Evolutionary conservation across 2,797 vertebrate genomes (phyloP), one percentile per base, ranked within the genome.

Genomic region (Eupleurogrammus muticus): DNA sequence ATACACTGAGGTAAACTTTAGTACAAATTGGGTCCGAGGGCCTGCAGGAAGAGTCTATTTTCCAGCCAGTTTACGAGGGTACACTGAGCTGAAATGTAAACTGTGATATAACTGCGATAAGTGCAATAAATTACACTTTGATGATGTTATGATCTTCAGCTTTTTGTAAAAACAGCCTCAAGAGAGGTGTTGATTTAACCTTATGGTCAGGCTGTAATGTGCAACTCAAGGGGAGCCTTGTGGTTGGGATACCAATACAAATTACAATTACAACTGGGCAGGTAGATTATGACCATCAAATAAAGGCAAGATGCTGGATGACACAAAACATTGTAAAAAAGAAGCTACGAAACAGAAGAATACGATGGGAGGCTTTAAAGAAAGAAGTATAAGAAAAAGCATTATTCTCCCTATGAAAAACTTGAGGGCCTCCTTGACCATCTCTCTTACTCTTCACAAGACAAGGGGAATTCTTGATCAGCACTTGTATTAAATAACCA

Each of bases 401-500:
- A 62, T 49, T 24, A 34, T 42, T 52, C 40, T 67, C 28, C 56
- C 3, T 34, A 20, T n/a, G 36, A 49, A 14, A 62, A 60, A 78
- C 58, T 55, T 34, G 14, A 70, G 50, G 46, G 47, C 34, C 8
- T 24, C 65, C 51, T 73, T 81, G 62, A 81, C 55, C 68, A 51
- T 6, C 35, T 58, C 56, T 72, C 20, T 21, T 1, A 20, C 40
- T 52, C 60, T 52, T 68, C 28, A 34, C 65, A 79, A 63, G 63
- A 56, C 48, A 36, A 50, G 36, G 23, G 12, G 57, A 66, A 67
- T 20, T 73, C 51, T 66, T 54, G 63, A 81, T 77, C 62, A 77
- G 66, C 40, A 70, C 75, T 71, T 72, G 64, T 68, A 66, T 57
- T 77, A 79, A 82, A 82, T 77, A 79, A 77, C 54, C 70, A 68